Conservation (phyloP, 1,140 invertebrate species). For the Homarus americanus region DNA sequence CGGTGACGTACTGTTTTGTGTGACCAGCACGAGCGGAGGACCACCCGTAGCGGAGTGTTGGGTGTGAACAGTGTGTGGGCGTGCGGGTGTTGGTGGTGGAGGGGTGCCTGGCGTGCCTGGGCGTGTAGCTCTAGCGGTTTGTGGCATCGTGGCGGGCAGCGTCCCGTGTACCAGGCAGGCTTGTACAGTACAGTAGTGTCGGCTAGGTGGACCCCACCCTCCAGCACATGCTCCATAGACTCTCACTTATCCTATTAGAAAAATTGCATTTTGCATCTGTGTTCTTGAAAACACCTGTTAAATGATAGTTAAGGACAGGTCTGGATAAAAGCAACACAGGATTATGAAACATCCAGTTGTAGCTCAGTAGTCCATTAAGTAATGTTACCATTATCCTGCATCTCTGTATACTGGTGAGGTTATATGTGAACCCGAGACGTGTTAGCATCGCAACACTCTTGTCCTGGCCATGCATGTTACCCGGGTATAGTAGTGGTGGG, state of each 20-base stretch:
- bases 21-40: background rate
- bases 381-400: background rate
- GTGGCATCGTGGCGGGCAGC: constrained; percentile 22
- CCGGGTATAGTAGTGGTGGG: background rate
- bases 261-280: constrained; percentile 48
- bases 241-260: constrained; percentile 17
- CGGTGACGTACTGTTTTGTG: background rate
- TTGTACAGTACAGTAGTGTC: constrained; percentile 38
- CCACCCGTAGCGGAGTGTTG: background rate
- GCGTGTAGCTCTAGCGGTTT: constrained; percentile 1
- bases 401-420: background rate
- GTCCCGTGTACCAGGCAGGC: constrained; percentile 22
- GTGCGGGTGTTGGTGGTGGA: background rate
- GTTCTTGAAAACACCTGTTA: background rate
- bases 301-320: background rate
- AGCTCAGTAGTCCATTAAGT: background rate
- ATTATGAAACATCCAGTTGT: background rate
- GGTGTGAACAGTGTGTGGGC: background rate
- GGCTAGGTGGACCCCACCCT: background rate
- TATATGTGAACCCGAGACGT: background rate
- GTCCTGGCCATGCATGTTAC: constrained; percentile 8
- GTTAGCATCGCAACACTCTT: background rate
- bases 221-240: constrained; percentile 21
- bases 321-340: background rate
- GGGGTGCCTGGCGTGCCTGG: background rate